Conservation (phyloP, 2,888 invertebrate genomes). For the Beris chalybata region DNA sequence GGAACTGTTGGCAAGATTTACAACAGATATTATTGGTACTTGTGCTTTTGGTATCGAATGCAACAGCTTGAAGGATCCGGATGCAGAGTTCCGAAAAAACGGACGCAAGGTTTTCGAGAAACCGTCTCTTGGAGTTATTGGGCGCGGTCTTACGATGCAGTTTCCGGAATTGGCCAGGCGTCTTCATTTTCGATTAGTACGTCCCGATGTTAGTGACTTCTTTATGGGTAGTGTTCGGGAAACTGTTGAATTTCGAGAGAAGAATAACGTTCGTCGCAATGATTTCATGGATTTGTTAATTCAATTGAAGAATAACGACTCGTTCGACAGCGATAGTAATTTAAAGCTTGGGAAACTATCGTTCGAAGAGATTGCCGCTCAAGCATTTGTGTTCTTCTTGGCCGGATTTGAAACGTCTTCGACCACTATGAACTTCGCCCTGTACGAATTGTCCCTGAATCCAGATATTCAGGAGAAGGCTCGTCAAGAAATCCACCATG, state of each 20-base stretch:
- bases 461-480: conserved; percentile 55
- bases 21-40: conserved; percentile 55
- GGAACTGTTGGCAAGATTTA: conserved; percentile 51
- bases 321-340: not conserved
- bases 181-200: conserved; percentile 2
- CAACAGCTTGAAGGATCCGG: conserved; percentile 47
- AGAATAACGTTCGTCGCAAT: conserved; percentile 54
- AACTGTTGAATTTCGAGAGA: conserved; percentile 47
- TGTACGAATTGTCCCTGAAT: conserved; percentile 59
- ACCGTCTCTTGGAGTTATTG: not conserved
- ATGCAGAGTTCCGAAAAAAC: conserved; percentile 45
- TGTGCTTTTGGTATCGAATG: conserved; percentile 54
- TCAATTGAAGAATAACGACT: conserved; percentile 50
- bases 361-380: conserved; percentile 49
- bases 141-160: conserved; percentile 2
- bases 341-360: conserved; percentile 40
- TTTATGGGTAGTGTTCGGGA: conserved; percentile 1
- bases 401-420: conserved; percentile 68
- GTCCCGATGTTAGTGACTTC: conserved; percentile 2
- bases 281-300: conserved; percentile 60
- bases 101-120: conserved; percentile 32
- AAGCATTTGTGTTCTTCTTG: conserved; percentile 50
- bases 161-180: conserved; percentile 15
- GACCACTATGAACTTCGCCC: conserved; percentile 61
- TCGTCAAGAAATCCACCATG: conserved; percentile 54